Base-by-base conservation (phyloP, 2,888 invertebrate species). In the Cephus spinipes region DNA sequence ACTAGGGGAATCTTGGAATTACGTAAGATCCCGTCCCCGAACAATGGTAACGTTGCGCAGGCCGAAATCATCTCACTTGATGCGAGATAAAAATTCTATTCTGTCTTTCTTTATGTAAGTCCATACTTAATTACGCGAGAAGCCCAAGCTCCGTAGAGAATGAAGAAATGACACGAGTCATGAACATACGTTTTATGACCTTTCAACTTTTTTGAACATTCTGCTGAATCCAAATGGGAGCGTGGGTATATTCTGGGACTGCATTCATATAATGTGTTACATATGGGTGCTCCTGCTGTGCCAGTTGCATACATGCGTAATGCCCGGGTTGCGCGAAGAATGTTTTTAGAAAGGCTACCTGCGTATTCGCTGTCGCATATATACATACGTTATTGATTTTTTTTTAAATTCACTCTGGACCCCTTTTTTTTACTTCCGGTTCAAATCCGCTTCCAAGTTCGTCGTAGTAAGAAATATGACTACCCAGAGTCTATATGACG, bases 11-110 rank as follows among this genome's bases (percentile, higher is more conserved):
- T 71, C 71, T 31, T 32, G 71, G 3, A 71, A 31, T 71, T 71
- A 31, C 71, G 3, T 71, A 71, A 71, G 31, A 71, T 71, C 23
- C 55, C 71, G 71, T 71, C 71, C 71, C 71, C 33, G 75, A 77
- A 77, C 77, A 77, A 77, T 77, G 69, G 77, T 31, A 32, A 71
- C 71, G 31, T 33, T 74, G 32, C 73, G 32, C 36, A 34, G 35
- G 34, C 69, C 77, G 75, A 77, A 77, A 75, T 75, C 75, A 40
- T 77, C 77, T 35, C 75, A 77, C 69, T 35, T 40, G 69, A 77
- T 69, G 40, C 36, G 33, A 77, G 71, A 71, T 71, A 71, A 71
- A 71, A 32, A 32, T n/a, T n/a, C 71, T 12, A 12, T 31, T 15
- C 71, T 1, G 71, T 15, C 30, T n/a, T 30, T n/a, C 11, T 74